These are phyloP conservation scores for Platyura marginata DNA, from an alignment of 1,140 invertebrate species.

Conservation along the genomic window DNA sequence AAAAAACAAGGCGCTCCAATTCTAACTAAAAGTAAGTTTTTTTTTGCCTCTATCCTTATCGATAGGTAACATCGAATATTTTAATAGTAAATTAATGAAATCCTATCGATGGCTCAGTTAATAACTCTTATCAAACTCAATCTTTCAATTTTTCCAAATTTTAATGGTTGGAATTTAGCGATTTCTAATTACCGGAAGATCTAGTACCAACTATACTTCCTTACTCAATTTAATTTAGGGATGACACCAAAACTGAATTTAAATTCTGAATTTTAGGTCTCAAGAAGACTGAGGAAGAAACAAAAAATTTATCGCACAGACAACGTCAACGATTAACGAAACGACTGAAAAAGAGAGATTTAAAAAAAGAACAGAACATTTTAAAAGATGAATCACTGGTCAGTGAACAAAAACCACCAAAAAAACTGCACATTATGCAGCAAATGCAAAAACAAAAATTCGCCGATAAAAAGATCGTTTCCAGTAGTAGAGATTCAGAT, in stretches of 20 bases:
- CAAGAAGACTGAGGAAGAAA: conserved; percentile 24
- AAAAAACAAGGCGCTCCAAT: conserved; percentile 65
- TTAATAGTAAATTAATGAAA: no score
- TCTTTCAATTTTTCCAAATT: background rate
- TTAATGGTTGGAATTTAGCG: background rate
- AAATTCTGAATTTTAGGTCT: conserved; percentile 11
- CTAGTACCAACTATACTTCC: background rate
- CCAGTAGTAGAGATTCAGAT: no score
- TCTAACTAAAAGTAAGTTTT: conserved; percentile 36
- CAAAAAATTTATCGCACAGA: no score
- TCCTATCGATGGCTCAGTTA: no score
- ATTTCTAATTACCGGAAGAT: background rate
- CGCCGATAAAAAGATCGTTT: no score
- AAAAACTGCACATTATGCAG: conserved; percentile 16
- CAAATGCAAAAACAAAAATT: no score
- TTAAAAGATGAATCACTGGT: conserved; percentile 13
- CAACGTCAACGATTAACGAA: conserved; percentile 47
- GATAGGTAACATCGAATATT: no score
- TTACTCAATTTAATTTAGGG: no score
- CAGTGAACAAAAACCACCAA: conserved; percentile 3
- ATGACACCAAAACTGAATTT: conserved; percentile 3
- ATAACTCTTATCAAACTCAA: background rate
- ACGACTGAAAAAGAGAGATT: conserved; percentile 36
- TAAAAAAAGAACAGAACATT: no score
- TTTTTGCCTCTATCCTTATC: conserved; percentile 4